Base-by-base conservation (phyloP, 2,888 invertebrate genomes). In the Psococerastis gibbosa region DNA sequence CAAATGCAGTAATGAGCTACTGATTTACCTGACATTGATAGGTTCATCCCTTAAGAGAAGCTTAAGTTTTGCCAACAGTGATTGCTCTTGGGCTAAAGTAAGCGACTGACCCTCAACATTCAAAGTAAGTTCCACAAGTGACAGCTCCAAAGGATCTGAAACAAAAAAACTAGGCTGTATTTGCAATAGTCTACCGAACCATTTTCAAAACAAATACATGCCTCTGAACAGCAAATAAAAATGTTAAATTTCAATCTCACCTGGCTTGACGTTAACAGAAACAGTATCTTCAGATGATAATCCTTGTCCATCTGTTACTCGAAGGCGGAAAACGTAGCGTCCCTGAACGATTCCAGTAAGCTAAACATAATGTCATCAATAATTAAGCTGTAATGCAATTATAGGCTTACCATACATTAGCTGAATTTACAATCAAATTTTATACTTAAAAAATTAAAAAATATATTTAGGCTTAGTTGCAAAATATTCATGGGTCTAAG, bases 281-380 rank as follows among this genome's bases (percentile, higher is more conserved):
- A 85, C 85, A 0, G 80, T 78, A 58, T 92, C 89, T 13, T 77
- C 75, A 51, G 74, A 76, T 1, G 75, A 75, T 44, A 84, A 67
- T 0, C 92, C 92, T 59, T 92, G 89, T 51, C 83, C 84, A 60
- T 94, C 94, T 32, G 70, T 78, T 1, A 94, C 91, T n/a, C 79
- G 81, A 45, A 94, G 64, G 54, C 78, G 80, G 57, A 91, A 92
- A 2, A 87, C 74, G 58, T 92, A 94, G 49, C 80, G 73, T 0
- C 92, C 94, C 2, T 81, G 75, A 41, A 85, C 79, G 43, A 91
- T 69, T 59, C 87, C 79, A n/a, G 82, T 75, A 23, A 87, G 60
- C 79, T 80, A 56, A n/a, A n/a, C n/a, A n/a, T n/a, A n/a, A n/a
- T n/a, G n/a, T n/a, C n/a, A n/a, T n/a, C n/a, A n/a, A n/a, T n/a